phyloP scores from a whole-genome alignment of 2,797 vertebrate genomes.

The Chelonia mydas region DNA sequence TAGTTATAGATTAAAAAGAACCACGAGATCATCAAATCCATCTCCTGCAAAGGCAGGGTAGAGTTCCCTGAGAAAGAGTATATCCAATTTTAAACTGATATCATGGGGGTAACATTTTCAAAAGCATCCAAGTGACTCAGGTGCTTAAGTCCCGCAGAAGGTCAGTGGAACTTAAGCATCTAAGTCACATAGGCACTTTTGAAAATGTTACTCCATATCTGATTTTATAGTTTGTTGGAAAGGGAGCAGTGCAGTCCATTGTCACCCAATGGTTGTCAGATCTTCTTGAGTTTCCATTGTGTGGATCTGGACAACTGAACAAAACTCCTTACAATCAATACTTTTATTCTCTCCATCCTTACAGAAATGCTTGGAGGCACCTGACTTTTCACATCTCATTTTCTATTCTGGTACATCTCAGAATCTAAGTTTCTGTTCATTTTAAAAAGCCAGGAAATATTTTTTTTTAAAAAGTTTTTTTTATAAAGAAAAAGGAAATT shows the following conservation, averaged over 20 bases:
- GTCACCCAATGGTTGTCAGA: background rate
- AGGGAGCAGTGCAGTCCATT: background rate
- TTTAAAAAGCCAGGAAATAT: background rate
- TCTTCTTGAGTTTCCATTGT: background rate
- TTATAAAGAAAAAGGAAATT: background rate
- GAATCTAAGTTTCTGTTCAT: background rate
- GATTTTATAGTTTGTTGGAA: background rate
- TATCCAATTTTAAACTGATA: background rate
- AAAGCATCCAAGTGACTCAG: background rate
- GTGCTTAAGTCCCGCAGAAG: background rate
- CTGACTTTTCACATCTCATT: background rate
- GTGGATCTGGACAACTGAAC: background rate
- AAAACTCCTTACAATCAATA: background rate
- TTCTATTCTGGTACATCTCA: background rate
- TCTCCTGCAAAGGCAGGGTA: background rate
- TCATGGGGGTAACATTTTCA: background rate
- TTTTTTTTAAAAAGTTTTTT: background rate
- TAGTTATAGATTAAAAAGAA: background rate
- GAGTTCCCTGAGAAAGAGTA: background rate
- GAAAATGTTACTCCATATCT: background rate
- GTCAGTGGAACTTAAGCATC: background rate
- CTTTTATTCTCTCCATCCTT: background rate
- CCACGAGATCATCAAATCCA: background rate
- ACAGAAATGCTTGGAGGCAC: background rate
- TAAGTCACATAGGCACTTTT: background rate